Base-by-base conservation (phyloP, 2,797 vertebrate species). In the Zenarchopterus dispar region DNA sequence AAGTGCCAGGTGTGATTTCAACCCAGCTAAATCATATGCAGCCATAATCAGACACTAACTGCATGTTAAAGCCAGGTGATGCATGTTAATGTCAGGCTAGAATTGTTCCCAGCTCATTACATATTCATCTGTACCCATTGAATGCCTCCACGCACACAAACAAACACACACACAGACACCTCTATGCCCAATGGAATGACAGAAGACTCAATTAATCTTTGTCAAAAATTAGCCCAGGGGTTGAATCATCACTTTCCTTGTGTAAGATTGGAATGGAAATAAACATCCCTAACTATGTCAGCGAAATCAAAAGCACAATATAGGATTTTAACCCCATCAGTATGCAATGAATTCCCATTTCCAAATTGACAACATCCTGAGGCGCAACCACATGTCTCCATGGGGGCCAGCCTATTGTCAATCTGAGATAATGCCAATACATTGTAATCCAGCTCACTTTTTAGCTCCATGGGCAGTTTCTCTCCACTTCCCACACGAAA, bases 131-230 rank as follows among this genome's bases (percentile, higher is more conserved):
- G 22, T 23, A 24, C 56, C 74, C 64, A 81, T 42, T 45, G 22
- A 77, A 66, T 6, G 18, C 47, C 24, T 59, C 42, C 56, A 55
- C 19, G 62, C 44, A 59, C 51, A 70, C 26, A 9, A 63, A 53
- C 28, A 19, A n/a, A 52, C 8, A 8, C 41, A 53, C 28, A 19
- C 19, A 52, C 8, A 8, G 33, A 39, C 57, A 42, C 36, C 16
- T 21, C 18, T 42, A 73, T 16, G 64, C 33, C 8, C 26, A 48
- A 31, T 53, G 56, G 45, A 59, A 67, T 59, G 15, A 47, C 56
- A 79, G 70, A 73, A 22, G 45, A 81, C 68, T 89, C 79, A 77
- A 83, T 86, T 82, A 65, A 81, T 86, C 83, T 74, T 68, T 75
- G 86, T 81, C 76, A 81, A 61, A 73, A 84, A 81, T 80, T 83